Conservation (phyloP, 2,113 vertebrate genomes). For the Anser cygnoides region DNA sequence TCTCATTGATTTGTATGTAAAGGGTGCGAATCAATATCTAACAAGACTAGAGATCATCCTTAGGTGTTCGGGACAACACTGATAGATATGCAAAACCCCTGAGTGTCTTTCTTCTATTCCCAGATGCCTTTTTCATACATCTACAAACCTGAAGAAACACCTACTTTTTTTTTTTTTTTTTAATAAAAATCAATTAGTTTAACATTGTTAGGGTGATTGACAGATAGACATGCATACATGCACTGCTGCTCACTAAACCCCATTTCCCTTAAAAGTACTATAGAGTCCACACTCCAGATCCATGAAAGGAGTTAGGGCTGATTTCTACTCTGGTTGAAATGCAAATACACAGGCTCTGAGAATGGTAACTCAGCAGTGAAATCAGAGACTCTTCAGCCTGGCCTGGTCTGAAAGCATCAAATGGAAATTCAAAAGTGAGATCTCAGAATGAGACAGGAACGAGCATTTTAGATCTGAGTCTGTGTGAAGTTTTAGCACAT, state of each 20-base stretch:
- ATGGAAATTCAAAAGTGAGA: neutral
- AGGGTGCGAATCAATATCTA: neutral
- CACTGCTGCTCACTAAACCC: neutral
- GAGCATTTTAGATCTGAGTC: neutral
- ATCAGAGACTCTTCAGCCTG: neutral
- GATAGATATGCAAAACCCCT: neutral
- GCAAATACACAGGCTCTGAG: neutral
- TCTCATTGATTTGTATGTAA: neutral
- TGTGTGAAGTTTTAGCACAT: neutral
- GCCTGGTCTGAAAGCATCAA: neutral
- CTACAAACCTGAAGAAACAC: neutral
- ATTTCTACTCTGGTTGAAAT: neutral
- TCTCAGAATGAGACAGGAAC: neutral
- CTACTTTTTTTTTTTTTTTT: neutral
- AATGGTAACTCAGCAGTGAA: neutral
- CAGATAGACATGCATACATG: neutral
- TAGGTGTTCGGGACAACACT: neutral
- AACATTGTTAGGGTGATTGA: neutral
- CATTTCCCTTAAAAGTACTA: neutral
- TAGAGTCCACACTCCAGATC: neutral
- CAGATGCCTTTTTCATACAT: neutral
- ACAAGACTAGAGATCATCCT: neutral
- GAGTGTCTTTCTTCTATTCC: neutral
- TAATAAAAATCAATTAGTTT: neutral
- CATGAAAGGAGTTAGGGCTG: neutral